phyloP scores from a whole-genome alignment of 2,888 invertebrate species.

The Tenthredo scrophulariae region DNA sequence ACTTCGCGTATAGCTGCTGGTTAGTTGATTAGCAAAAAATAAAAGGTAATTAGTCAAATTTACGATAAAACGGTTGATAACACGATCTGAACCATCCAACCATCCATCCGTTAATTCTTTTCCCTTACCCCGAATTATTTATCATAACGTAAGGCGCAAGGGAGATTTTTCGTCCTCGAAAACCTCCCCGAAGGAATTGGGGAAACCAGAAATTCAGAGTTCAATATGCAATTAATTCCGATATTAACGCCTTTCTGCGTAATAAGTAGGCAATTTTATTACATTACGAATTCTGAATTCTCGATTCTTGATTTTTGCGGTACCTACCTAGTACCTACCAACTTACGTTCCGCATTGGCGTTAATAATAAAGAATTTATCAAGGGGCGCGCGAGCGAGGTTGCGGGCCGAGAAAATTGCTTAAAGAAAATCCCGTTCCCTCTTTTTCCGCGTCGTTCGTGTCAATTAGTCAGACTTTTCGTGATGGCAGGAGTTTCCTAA shows the following conservation, averaged over 20 bases:
- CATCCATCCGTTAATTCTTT: not conserved
- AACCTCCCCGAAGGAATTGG: not conserved
- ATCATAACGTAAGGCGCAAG: not conserved
- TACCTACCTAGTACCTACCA: not conserved
- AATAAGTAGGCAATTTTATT: conserved; percentile 14
- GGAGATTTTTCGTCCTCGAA: not conserved
- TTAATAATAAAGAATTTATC: not conserved
- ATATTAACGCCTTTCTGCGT: not conserved
- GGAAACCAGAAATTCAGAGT: not conserved
- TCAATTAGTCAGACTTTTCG: conserved; percentile 29
- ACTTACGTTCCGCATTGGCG: not conserved
- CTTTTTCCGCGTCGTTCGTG: not conserved
- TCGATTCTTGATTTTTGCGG: not conserved
- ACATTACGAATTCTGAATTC: not conserved
- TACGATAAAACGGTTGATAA: not conserved
- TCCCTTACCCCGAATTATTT: not conserved
- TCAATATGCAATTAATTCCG: not conserved
- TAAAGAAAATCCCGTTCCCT: not conserved
- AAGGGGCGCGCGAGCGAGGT: not conserved
- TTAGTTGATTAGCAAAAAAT: not conserved
- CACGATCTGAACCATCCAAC: not conserved
- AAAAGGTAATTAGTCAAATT: conserved; percentile 4
- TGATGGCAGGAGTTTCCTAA: not conserved
- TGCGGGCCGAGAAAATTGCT: conserved; percentile 1
- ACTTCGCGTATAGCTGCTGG: too few species aligned